Percentiles rank a stretch among this genome's conserved stretches.
Evolutionary conservation across 2,113 vertebrate genomes (phyloP).

Genomic region (Acrocephalus arundinaceus): DNA sequence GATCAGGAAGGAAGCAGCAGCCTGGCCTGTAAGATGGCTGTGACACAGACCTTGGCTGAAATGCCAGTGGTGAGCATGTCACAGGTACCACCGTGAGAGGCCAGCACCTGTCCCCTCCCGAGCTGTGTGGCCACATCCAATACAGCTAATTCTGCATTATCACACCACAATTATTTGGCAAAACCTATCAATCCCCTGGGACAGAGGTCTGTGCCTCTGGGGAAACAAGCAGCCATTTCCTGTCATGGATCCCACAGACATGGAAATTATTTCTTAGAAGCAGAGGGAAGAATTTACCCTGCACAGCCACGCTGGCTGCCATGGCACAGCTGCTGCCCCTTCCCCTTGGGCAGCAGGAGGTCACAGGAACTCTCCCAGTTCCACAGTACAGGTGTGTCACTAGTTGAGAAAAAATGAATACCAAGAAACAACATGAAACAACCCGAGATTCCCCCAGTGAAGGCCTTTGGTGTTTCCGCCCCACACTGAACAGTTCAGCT

Average conservation of each 20-base stretch:
- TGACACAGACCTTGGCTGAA: not conserved
- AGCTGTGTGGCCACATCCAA: not conserved
- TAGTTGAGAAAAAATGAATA: not conserved
- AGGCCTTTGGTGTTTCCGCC: not conserved
- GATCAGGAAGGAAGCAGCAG: not conserved
- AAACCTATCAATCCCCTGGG: not conserved
- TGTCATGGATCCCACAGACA: not conserved
- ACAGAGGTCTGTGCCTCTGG: not conserved
- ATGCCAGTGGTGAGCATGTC: fast-evolving
- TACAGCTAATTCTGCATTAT: not conserved
- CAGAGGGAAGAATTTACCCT: not conserved
- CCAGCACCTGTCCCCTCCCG: not conserved
- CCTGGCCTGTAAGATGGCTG: not conserved
- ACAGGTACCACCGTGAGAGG: not conserved
- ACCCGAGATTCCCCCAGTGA: not conserved
- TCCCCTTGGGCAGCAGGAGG: not conserved
- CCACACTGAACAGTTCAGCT: not conserved
- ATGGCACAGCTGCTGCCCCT: fast-evolving
- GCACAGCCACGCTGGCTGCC: not conserved
- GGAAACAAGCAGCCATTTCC: not conserved
- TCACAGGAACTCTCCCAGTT: not conserved
- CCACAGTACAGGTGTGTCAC: not conserved
- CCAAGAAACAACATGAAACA: not conserved
- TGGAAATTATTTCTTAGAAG: not conserved
- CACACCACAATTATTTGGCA: not conserved